A percentile compares a stretch with the other conserved stretches of the same genome.
These are phyloP conservation scores for Pseudomyrmex dendroicus DNA, from an alignment of 1,140 invertebrate genomes.

Conservation along the genomic window DNA sequence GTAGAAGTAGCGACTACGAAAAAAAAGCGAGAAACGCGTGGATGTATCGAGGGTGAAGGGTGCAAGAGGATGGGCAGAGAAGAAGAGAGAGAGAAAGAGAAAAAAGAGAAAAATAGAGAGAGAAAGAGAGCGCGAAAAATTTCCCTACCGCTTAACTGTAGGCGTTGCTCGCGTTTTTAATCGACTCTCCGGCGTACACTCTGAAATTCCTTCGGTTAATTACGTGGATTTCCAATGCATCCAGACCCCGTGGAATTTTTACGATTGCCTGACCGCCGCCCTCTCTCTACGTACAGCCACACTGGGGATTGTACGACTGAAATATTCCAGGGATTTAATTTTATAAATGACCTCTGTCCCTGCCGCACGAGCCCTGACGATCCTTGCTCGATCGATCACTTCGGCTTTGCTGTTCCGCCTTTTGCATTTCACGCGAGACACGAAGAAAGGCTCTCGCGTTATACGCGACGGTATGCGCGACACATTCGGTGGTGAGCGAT, in stretches of 20 bases:
- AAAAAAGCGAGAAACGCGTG: constrained; percentile 58
- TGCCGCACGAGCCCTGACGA: constrained; percentile 55
- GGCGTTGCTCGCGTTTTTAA: constrained; percentile 82
- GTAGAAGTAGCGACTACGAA: constrained; percentile 45
- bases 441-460: constrained; percentile 8
- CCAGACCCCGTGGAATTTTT: constrained; percentile 80
- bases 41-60: constrained; percentile 49
- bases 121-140: constrained; percentile 61
- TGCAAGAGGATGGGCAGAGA: constrained; percentile 45
- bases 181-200: constrained; percentile 77
- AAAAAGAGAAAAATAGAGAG: constrained; percentile 12
- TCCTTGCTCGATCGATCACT: constrained; percentile 65
- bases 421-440: constrained; percentile 30
- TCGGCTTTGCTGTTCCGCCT: constrained; percentile 50
- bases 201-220: constrained; percentile 83
- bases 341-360: constrained; percentile 76
- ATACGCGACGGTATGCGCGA: background rate
- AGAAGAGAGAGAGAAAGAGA: constrained; percentile 5
- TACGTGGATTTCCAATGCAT: constrained; percentile 82
- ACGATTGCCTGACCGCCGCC: constrained; percentile 72
- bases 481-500: background rate
- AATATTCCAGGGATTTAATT: constrained; percentile 79
- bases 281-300: constrained; percentile 25
- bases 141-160: constrained; percentile 68
- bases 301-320: constrained; percentile 68